Evolutionary conservation across 2,113 vertebrate species (phyloP).

Genomic region (Thinocorus orbignyianus): DNA sequence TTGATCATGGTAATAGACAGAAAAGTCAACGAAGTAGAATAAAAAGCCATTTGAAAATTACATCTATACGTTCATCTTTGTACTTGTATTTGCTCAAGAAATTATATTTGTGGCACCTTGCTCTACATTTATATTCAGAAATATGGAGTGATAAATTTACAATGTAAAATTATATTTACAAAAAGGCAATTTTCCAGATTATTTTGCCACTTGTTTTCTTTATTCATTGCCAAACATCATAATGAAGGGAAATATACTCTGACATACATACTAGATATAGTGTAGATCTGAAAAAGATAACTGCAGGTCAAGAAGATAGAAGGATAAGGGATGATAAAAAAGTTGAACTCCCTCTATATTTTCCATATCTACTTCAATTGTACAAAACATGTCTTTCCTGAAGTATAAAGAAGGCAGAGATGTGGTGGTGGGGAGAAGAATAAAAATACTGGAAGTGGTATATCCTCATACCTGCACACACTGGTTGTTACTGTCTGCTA

Average conservation of each 20-base stretch:
- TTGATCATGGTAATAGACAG: not conserved
- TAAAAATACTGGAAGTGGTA: not conserved
- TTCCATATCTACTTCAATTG: not conserved
- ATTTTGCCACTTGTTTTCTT: not conserved
- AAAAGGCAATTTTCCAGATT: not conserved
- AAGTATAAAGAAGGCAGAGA: not conserved
- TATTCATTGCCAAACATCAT: not conserved
- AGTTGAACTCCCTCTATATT: not conserved
- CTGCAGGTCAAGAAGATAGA: not conserved
- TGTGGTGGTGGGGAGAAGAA: not conserved
- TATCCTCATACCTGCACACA: constrained; percentile 92
- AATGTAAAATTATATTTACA: not conserved
- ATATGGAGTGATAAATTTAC: not conserved
- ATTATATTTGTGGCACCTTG: not conserved
- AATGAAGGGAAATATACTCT: not conserved
- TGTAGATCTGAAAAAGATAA: not conserved
- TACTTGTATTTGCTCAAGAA: not conserved
- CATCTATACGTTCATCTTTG: not conserved
- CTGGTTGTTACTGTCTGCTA: constrained; percentile 99
- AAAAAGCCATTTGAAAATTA: not conserved
- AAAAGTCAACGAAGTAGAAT: not conserved
- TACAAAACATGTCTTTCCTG: not conserved
- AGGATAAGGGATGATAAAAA: not conserved
- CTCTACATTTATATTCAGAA: not conserved
- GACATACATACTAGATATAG: not conserved